These are phyloP conservation scores for Drosophila prolongata DNA, from an alignment of 2,888 invertebrate species.

Conservation along the genomic window DNA sequence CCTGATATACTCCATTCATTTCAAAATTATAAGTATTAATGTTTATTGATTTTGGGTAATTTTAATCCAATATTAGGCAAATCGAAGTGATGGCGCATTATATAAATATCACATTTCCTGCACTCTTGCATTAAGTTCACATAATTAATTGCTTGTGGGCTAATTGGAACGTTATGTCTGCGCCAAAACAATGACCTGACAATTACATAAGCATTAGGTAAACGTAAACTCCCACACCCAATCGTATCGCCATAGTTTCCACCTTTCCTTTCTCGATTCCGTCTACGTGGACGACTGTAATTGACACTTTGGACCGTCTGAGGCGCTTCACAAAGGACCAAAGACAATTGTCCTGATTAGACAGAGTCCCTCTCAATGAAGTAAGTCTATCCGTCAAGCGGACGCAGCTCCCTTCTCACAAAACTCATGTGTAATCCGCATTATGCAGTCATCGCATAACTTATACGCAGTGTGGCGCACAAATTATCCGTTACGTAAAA, in stretches of 20 bases:
- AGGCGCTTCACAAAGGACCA: slow-evolving; percentile 44
- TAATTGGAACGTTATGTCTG: slow-evolving; percentile 64
- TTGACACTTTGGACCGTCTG: slow-evolving; percentile 59
- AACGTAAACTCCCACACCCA: slow-evolving; percentile 28
- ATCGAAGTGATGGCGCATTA: background rate
- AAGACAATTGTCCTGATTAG: slow-evolving; percentile 72
- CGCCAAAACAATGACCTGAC: slow-evolving; percentile 62
- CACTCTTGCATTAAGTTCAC: slow-evolving; percentile 18
- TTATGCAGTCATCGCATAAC: slow-evolving; percentile 64
- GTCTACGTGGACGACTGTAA: slow-evolving; percentile 48
- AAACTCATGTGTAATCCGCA: slow-evolving; percentile 22
- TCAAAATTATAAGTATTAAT: no score
- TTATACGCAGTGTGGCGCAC: slow-evolving; percentile 39
- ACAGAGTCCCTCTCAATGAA: slow-evolving; percentile 34
- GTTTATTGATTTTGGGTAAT: no score
- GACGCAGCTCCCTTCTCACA: slow-evolving; percentile 1
- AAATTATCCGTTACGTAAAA: slow-evolving; percentile 38
- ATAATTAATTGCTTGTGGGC: slow-evolving; percentile 60
- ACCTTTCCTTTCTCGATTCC: background rate
- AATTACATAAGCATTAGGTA: slow-evolving; percentile 65
- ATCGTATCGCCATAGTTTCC: slow-evolving; percentile 5
- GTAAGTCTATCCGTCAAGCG: slow-evolving; percentile 26
- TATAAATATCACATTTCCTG: background rate
- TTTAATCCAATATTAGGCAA: no score
- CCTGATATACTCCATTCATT: no score